These are phyloP conservation scores for Rhea americana DNA, from an alignment of 2,113 vertebrate species.

Conservation along the genomic window DNA sequence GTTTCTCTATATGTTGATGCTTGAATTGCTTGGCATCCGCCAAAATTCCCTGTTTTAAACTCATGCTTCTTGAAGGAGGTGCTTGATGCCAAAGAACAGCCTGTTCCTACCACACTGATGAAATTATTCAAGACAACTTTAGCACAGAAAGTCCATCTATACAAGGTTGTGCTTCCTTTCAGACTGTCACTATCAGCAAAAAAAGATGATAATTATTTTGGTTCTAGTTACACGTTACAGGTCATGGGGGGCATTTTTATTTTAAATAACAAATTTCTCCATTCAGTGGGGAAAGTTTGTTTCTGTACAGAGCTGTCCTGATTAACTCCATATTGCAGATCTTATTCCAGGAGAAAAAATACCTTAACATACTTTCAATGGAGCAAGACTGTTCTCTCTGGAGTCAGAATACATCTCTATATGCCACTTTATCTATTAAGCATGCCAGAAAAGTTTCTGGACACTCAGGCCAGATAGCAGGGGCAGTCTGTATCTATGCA, in stretches of 20 bases:
- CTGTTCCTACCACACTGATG: conserved; percentile 23
- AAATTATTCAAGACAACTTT: neutral
- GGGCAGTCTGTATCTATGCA: neutral
- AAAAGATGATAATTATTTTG: neutral
- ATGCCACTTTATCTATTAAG: neutral
- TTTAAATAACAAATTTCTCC: accelerated
- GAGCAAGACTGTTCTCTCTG: neutral
- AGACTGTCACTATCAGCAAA: neutral
- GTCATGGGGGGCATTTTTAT: neutral
- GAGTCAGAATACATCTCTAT: neutral
- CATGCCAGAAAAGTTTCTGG: neutral
- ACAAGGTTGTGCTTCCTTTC: neutral
- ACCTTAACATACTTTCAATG: accelerated
- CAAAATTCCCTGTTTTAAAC: conserved; percentile 6
- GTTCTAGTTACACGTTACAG: neutral
- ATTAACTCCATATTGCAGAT: neutral
- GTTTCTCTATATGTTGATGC: accelerated
- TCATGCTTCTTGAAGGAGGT: neutral
- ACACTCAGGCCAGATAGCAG: neutral
- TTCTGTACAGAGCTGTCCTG: neutral
- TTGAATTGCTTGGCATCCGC: neutral
- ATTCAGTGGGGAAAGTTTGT: neutral
- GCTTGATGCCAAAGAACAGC: neutral
- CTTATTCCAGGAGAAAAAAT: neutral
- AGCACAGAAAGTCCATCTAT: neutral